These are phyloP conservation scores for Odontocolon sp. DNA, from an alignment of 2,888 invertebrate genomes.

Conservation along the genomic window DNA sequence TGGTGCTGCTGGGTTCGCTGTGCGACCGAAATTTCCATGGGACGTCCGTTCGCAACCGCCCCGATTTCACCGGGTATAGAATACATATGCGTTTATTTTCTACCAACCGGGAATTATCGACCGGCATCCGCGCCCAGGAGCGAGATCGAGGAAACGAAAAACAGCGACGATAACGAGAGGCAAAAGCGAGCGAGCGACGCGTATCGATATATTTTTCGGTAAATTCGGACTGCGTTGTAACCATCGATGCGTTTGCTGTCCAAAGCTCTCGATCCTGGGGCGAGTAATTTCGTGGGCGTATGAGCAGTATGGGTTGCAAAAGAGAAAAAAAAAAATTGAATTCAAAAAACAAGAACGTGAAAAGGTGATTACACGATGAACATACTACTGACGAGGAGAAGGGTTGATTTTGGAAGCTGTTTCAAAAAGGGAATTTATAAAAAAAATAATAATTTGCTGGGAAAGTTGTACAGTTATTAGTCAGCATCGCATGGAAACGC, in stretches of 20 bases:
- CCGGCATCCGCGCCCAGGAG: constrained; percentile 16
- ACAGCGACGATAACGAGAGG: constrained; percentile 29
- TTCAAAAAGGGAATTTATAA: no score
- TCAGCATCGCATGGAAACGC: no score
- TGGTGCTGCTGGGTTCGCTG: not conserved
- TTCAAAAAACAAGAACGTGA: not conserved
- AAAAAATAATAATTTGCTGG: no score
- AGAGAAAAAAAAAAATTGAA: constrained; percentile 17
- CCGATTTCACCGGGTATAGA: not conserved
- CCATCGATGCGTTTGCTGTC: no score
- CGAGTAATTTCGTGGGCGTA: constrained; percentile 77
- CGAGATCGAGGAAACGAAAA: constrained; percentile 26
- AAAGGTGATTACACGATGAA: not conserved
- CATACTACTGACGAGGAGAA: no score
- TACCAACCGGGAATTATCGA: constrained; percentile 63
- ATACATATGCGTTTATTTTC: constrained; percentile 3
- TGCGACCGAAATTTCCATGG: constrained; percentile 13
- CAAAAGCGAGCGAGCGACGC: constrained; percentile 59
- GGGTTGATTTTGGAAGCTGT: no score
- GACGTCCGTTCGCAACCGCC: constrained; percentile 20
- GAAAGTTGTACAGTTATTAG: no score
- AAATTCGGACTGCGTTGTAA: no score
- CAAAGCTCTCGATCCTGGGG: no score
- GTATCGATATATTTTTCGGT: constrained; percentile 64
- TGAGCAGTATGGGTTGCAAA: constrained; percentile 64